Base-by-base conservation (phyloP, 2,888 invertebrate species). In the Chrysodeixis includens region DNA sequence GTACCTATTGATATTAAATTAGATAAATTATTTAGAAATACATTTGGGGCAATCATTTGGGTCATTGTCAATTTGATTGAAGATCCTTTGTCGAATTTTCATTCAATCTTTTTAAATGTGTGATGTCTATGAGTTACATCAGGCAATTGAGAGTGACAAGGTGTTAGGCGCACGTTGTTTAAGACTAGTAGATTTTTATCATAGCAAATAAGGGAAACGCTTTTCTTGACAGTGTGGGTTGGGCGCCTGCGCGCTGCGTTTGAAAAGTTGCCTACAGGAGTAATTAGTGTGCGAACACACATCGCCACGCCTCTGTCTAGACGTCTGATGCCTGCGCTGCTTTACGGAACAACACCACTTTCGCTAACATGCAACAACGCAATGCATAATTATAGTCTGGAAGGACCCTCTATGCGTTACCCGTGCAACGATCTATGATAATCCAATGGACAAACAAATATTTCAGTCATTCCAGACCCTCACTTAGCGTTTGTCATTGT, bases 251-350 rank as follows among this genome's bases (percentile, higher is more conserved):
- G 63, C 66, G 55, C 59, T 49, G 65, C 66, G 63, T 66, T 78
- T 72, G 81, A 82, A 80, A 83, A 78, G 76, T 79, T 74, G 83
- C 75, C 77, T 71, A 73, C 81, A 81, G 81, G 76, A 79, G 83
- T 81, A 83, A 86, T 88, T 86, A 86, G 81, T 71, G 69, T 66
- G 70, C 74, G 56, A 68, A 80, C 83, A 82, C 78, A 83, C 71
- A 74, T 79, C 73, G 80, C 78, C 83, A 72, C 87, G 68, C 86
- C 85, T 72, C 72, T 70, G 81, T 74, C 82, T 80, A 69, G 79
- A 69, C 76, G 65, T 70, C 72, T 66, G 71, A 62, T 66, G 62
- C 32, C 44, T 62, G 32, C 66, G 63, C 71, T 57, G 62, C 57
- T 60, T 46, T 59, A 60, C 56, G 44, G 26, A 66, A 66, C 70